Evolutionary conservation across 1,140 invertebrate species (phyloP).

Genomic region (Drosophila baimaii): DNA sequence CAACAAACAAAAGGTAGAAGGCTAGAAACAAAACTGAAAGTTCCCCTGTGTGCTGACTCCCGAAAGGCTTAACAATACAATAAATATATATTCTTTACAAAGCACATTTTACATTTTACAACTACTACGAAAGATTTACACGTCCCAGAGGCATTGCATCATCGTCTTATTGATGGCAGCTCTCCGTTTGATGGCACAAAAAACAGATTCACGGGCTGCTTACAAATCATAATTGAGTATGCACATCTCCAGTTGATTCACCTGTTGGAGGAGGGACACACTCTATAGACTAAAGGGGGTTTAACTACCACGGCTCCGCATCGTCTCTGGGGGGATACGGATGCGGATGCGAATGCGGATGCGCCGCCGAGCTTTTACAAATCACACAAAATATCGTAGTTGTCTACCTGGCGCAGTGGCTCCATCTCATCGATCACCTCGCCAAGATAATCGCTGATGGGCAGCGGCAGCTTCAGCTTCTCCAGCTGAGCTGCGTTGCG

Average conservation of each 20-base stretch:
- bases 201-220: conserved; percentile 61
- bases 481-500: conserved; percentile 84
- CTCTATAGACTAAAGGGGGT: conserved; percentile 41
- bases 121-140: conserved; percentile 29
- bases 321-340: too few relatives aligned
- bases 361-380: conserved; percentile 58
- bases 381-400: conserved; percentile 81
- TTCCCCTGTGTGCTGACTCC: conserved; percentile 2
- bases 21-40: conserved; percentile 34
- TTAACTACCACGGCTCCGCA: conserved; percentile 4
- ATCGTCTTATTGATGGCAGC: conserved; percentile 3
- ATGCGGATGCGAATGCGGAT: too few relatives aligned
- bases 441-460: conserved; percentile 85
- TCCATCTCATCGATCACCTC: conserved; percentile 84
- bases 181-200: conserved; percentile 59
- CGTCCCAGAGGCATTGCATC: conserved; percentile 34
- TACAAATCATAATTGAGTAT: conserved; percentile 55
- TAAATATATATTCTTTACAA: conserved; percentile 13
- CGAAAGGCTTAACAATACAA: conserved; percentile 29
- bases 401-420: conserved; percentile 79
- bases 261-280: conserved; percentile 51
- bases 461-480: conserved; percentile 84
- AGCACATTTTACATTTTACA: conserved; percentile 36
- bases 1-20: conserved; percentile 34
- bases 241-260: conserved; percentile 49